These are phyloP conservation scores for Desmodus rotundus DNA, from an alignment of 2,113 vertebrate genomes.

Conservation along the genomic window DNA sequence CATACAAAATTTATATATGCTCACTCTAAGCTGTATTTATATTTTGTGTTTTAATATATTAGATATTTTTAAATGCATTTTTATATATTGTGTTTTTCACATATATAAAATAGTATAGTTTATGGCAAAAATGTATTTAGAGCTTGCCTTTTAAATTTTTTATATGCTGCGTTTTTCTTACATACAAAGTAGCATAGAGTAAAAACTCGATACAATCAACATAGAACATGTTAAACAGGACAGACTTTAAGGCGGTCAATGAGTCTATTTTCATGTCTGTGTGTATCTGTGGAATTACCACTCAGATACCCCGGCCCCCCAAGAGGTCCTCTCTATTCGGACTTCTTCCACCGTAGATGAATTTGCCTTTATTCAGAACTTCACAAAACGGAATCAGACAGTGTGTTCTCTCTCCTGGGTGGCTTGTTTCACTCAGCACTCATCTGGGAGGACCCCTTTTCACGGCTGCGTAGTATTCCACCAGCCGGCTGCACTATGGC, in stretches of 20 bases:
- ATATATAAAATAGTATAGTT: too few relatives aligned
- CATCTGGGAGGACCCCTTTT: not conserved
- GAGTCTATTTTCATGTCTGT: not conserved
- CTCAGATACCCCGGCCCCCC: not conserved
- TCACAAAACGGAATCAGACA: accelerated
- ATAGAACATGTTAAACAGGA: not conserved
- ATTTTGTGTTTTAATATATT: not conserved
- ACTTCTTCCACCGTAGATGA: not conserved
- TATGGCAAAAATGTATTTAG: too few relatives aligned
- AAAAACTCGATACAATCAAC: not conserved
- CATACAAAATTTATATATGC: not conserved
- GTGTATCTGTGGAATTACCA: too few relatives aligned
- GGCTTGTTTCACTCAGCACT: not conserved
- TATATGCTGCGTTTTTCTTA: not conserved
- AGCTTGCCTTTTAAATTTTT: not conserved
- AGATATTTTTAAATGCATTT: not conserved
- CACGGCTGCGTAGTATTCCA: too few relatives aligned
- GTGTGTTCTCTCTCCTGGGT: too few relatives aligned
- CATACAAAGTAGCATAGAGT: not conserved
- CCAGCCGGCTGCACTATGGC: too few relatives aligned
- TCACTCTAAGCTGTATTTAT: not conserved
- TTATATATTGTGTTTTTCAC: not conserved
- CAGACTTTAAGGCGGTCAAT: not conserved
- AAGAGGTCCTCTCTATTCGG: not conserved
- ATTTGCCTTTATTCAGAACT: not conserved